Evolutionary conservation across 2,888 invertebrate genomes (phyloP), one percentile per base, ranked within the genome.

Genomic region (Acanthosepion pharaonis): DNA sequence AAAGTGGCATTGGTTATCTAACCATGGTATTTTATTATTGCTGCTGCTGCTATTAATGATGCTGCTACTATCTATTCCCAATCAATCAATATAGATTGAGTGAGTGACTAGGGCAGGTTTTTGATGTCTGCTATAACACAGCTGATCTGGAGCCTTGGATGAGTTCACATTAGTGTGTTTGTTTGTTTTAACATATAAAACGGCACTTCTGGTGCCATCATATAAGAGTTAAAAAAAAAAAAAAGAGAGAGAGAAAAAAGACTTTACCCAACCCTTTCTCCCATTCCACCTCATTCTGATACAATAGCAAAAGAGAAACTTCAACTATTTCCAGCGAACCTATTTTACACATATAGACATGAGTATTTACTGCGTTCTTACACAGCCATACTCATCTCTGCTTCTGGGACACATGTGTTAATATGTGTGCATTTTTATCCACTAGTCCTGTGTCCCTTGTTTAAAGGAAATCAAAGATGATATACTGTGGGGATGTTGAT

Each of bases 11-110:
- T 78, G 64, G n/a, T 78, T 78, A 33, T 15, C 78, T 33, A 78
- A 78, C 33, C 78, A 15, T 78, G 5, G 11, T 33, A 78, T 78
- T 78, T 78, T 78, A 78, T 33, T 78, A 33, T 18, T 78, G n/a
- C 28, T 78, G 8, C 78, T 78, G 15, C 78, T 78, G 15, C 78
- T 78, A 33, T n/a, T 15, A 78, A 5, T 78, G 78, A 78, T 78
- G 78, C 78, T 78, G 78, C 78, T 78, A 78, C 78, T 78, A 78
- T n/a, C 78, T n/a, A 78, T 78, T 78, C n/a, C 78, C n/a, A 78
- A 78, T 78, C 78, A 78, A 78, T 78, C 78, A 78, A 78, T 78
- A n/a, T 15, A 78, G n/a, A 78, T n/a, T 18, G n/a, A 78, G n/a
- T 78, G 78, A 78, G n/a, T 78, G n/a, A 78, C n/a, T n/a, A 4